Conservation (phyloP, 2,888 invertebrate genomes). For the Epirrita christyi region DNA sequence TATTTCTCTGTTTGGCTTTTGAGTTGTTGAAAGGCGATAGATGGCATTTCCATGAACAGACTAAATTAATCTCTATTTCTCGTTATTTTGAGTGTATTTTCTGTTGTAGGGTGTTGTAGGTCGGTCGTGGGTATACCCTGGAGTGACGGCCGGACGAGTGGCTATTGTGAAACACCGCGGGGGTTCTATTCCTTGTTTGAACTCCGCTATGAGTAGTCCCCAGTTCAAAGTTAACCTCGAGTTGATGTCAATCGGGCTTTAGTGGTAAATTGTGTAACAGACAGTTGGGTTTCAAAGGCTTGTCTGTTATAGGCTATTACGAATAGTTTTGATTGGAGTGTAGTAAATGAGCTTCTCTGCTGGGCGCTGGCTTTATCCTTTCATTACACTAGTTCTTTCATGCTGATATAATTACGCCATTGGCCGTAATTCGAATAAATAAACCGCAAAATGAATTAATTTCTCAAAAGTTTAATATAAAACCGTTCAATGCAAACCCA, state of each 20-base stretch:
- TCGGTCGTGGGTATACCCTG: conserved; percentile 55
- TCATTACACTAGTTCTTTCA: too few relatives aligned
- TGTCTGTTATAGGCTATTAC: conserved; percentile 21
- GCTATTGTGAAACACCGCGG: conserved; percentile 64
- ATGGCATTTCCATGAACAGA: conserved; percentile 43
- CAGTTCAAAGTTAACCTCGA: conserved; percentile 32
- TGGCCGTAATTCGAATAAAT: too few relatives aligned
- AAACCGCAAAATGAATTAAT: too few relatives aligned
- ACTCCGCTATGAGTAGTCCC: conserved; percentile 45
- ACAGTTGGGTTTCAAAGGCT: conserved; percentile 18
- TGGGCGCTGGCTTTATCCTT: too few relatives aligned
- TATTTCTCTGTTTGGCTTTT: conserved; percentile 68
- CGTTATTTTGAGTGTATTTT: conserved; percentile 35
- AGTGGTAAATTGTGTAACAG: conserved; percentile 21
- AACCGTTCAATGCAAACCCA: too few relatives aligned
- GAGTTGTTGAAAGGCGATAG: conserved; percentile 72
- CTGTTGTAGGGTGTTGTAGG: conserved; percentile 22
- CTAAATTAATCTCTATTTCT: conserved; percentile 34
- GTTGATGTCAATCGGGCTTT: conserved; percentile 21
- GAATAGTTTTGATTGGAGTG: conserved; percentile 1
- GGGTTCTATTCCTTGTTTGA: conserved; percentile 58
- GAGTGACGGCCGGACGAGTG: conserved; percentile 46
- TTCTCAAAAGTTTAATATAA: too few relatives aligned
- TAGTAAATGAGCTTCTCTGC: too few relatives aligned
- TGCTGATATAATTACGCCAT: too few relatives aligned